Base-by-base conservation (phyloP, 2,888 invertebrate species). In the Pammene aurita region DNA sequence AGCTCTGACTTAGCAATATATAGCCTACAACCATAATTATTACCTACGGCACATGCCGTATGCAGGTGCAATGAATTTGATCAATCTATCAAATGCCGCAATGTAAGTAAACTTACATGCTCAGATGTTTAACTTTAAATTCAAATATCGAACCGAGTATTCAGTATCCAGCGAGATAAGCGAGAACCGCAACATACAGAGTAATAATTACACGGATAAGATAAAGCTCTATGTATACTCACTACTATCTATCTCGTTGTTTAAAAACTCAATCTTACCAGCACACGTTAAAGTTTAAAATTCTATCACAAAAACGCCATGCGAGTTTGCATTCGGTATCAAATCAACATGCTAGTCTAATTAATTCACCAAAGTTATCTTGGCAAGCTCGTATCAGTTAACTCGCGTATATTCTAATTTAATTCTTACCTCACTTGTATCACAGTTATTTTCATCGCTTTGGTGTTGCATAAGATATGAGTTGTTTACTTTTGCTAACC, bases 201-300 rank as follows among this genome's bases (percentile, higher is more conserved):
- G 71, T 80, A 78, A 82, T 84, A 79, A 81, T 79, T 82, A 78
- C 78, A 73, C 77, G 75, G 73, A 79, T 79, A 78, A 54, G 13
- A 34, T 54, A 54, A 34, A n/a, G 7, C 54, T 34, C 34, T 34
- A 60, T 60, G 14, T 46, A 16, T 41, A 50, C 16, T 61, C 61
- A 11, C 16, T 26, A 16, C 13, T 1, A 7, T 14, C 61, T 50
- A 7, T 50, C 11, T 11, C 11, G 11, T 13, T 61, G 5, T 50
- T 38, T 9, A 2, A 38, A 61, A 50, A 50, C 38, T 41, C 50
- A 61, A 38, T 61, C 50, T 38, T 61, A 61, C n/a, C 38, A 7
- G 18, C 4, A 38, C 13, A 7, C 16, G 18, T 13, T 50, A 61
- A 61, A 38, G 61, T 18, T 50, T 18, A 35, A 38, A 50, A 61